These are phyloP conservation scores for Drosophila ananassae DNA, from an alignment of 1,140 invertebrate species.

Conservation along the genomic window DNA sequence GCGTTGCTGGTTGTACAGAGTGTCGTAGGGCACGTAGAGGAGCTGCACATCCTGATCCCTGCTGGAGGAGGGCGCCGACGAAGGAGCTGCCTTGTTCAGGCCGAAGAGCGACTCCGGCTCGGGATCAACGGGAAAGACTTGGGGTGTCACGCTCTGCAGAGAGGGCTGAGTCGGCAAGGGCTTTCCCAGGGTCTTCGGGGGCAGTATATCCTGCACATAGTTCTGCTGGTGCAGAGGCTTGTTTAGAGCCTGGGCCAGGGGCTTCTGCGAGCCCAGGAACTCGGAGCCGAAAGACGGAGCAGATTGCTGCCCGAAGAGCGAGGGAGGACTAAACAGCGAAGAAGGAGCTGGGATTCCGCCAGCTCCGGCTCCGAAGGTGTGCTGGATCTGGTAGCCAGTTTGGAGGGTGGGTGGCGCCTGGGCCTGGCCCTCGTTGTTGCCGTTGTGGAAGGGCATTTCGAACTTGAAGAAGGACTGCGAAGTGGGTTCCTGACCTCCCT, in stretches of 20 bases:
- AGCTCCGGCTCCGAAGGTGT: slow-evolving; percentile 60
- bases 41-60: slow-evolving; percentile 88
- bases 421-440: slow-evolving; percentile 43
- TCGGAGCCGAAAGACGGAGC: slow-evolving; percentile 54
- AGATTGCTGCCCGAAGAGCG: slow-evolving; percentile 64
- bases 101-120: slow-evolving; percentile 54
- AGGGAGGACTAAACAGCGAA: slow-evolving; percentile 69
- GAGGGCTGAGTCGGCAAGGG: slow-evolving; percentile 66
- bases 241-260: slow-evolving; percentile 57
- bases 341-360: slow-evolving; percentile 53
- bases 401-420: slow-evolving; percentile 69
- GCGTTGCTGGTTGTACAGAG: slow-evolving; percentile 86
- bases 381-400: slow-evolving; percentile 81
- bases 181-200: slow-evolving; percentile 51
- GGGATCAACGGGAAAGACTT: slow-evolving; percentile 72
- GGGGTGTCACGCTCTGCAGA: slow-evolving; percentile 73
- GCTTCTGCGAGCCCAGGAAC: slow-evolving; percentile 57
- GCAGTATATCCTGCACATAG: slow-evolving; percentile 63
- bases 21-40: slow-evolving; percentile 91
- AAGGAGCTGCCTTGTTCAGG: slow-evolving; percentile 46
- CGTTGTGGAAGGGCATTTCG: slow-evolving; percentile 77
- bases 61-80: slow-evolving; percentile 10
- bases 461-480: slow-evolving; percentile 83
- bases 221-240: slow-evolving; percentile 77
- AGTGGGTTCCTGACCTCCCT: slow-evolving; percentile 66